These are phyloP conservation scores for Drosophila formosana DNA, from an alignment of 2,888 invertebrate species.

Conservation along the genomic window DNA sequence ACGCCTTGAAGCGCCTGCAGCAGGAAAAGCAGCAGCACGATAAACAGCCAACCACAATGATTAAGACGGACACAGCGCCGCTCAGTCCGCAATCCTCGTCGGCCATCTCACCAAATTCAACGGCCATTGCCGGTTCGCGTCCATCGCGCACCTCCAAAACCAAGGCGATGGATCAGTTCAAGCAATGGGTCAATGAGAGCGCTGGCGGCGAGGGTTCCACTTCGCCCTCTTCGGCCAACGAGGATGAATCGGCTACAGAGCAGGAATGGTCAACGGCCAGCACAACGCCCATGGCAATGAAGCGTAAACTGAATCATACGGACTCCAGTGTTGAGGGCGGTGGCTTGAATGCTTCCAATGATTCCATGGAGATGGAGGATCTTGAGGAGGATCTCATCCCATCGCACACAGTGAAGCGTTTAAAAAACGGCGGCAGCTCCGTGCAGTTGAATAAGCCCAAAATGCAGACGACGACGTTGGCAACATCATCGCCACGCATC, in stretches of 20 bases:
- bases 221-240: conserved; percentile 86
- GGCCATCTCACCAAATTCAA: conserved; percentile 82
- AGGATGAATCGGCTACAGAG: conserved; percentile 66
- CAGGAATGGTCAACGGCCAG: conserved; percentile 72
- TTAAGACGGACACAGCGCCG: conserved; percentile 56
- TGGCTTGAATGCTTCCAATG: conserved; percentile 85
- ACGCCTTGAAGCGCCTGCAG: conserved; percentile 51
- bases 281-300: conserved; percentile 67
- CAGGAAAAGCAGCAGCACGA: conserved; percentile 44
- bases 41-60: conserved; percentile 20
- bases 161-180: conserved; percentile 92
- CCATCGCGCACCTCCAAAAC: conserved; percentile 88
- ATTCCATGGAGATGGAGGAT: conserved; percentile 86
- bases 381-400: conserved; percentile 86
- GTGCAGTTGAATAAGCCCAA: conserved; percentile 77
- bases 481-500: conserved; percentile 65
- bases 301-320: conserved; percentile 86
- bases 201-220: conserved; percentile 86
- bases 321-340: conserved; percentile 77
- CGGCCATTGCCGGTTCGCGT: conserved; percentile 77
- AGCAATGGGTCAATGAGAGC: conserved; percentile 89
- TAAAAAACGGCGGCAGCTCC: conserved; percentile 83
- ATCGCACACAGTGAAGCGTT: conserved; percentile 86
- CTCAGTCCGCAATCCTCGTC: conserved; percentile 55
- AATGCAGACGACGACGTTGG: conserved; percentile 36